Evolutionary conservation across 1,140 invertebrate species (phyloP).

Genomic region (Pantala flavescens): DNA sequence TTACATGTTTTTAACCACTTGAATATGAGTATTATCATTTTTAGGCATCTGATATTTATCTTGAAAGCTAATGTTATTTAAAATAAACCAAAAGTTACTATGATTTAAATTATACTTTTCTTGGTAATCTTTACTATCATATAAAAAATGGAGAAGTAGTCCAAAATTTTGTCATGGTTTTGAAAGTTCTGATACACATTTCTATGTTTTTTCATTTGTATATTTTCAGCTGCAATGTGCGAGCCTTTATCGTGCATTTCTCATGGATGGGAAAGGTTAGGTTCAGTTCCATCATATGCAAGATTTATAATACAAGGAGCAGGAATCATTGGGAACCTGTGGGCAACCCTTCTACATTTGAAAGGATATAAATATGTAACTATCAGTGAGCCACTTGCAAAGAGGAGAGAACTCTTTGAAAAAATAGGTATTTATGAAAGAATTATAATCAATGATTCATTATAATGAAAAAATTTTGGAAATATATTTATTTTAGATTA

Average conservation of each 20-base stretch:
- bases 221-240: slow-evolving; percentile 40
- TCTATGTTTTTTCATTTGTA: too few species aligned
- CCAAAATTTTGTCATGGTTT: too few species aligned
- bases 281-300: slow-evolving; percentile 44
- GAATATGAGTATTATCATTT: too few species aligned
- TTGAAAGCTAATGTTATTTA: too few species aligned
- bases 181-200: too few species aligned
- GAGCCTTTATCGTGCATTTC: slow-evolving; percentile 57
- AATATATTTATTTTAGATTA: background rate
- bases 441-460: background rate
- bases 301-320: slow-evolving; percentile 54
- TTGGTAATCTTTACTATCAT: too few species aligned
- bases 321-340: slow-evolving; percentile 60
- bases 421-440: slow-evolving; percentile 41
- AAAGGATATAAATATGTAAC: slow-evolving; percentile 54
- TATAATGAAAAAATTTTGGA: background rate
- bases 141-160: too few species aligned
- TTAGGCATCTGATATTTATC: too few species aligned
- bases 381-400: slow-evolving; percentile 48
- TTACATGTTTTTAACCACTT: too few species aligned
- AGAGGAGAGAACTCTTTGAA: slow-evolving; percentile 40
- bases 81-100: too few species aligned
- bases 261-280: slow-evolving; percentile 51
- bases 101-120: too few species aligned
- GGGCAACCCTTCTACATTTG: slow-evolving; percentile 49